Conservation (phyloP, 2,888 invertebrate species). For the Lycaena phlaeas region DNA sequence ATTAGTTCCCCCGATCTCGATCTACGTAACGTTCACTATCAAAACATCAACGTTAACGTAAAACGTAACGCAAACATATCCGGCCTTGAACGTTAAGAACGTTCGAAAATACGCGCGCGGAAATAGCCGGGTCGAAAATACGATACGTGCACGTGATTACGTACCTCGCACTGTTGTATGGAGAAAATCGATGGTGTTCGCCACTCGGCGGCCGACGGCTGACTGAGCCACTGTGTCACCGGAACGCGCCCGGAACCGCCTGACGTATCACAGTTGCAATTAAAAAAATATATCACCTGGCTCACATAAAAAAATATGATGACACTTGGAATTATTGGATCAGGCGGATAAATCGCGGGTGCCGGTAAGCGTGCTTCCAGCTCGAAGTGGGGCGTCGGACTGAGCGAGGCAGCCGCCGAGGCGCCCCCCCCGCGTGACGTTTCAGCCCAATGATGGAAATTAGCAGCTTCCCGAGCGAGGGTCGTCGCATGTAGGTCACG, state of each 20-base stretch:
- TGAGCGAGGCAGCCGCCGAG: constrained; percentile 48
- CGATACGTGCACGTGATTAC: constrained; percentile 58
- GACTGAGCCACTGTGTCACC: constrained; percentile 75
- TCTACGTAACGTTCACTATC: constrained; percentile 30
- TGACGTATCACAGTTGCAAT: constrained; percentile 49
- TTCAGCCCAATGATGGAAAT: constrained; percentile 57
- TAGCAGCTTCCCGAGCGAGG: constrained; percentile 72
- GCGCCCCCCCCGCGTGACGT: constrained; percentile 55
- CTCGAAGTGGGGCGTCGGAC: constrained; percentile 57
- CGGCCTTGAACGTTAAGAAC: constrained; percentile 71
- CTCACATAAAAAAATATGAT: constrained; percentile 42
- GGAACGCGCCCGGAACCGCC: constrained; percentile 62
- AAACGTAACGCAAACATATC: constrained; percentile 60
- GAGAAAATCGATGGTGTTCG: constrained; percentile 69
- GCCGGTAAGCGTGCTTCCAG: constrained; percentile 44
- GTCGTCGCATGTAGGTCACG: constrained; percentile 70
- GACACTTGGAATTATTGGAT: constrained; percentile 24
- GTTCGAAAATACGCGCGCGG: constrained; percentile 64
- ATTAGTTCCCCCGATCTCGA: constrained; percentile 49
- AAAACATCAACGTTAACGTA: constrained; percentile 44
- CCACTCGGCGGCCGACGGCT: constrained; percentile 67
- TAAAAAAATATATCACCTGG: constrained; percentile 48
- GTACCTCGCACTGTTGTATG: constrained; percentile 62
- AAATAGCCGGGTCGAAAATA: constrained; percentile 66
- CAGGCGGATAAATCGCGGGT: constrained; percentile 14